Conservation (phyloP, 2,888 invertebrate species). For the Malthinus seriepunctatus region DNA sequence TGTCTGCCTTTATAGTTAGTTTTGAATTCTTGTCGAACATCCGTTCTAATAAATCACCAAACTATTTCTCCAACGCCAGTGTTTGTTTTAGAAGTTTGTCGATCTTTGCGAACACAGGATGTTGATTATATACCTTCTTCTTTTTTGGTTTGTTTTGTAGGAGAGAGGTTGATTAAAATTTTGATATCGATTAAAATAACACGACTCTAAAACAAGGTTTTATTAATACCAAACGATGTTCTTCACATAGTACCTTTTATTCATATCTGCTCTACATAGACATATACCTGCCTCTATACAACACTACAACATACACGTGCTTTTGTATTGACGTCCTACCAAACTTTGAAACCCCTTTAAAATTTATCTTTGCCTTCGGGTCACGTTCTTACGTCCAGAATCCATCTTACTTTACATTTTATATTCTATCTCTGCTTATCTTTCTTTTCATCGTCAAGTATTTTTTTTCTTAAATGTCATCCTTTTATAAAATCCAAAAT, state of each 20-base stretch:
- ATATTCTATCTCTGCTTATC: conserved; percentile 31
- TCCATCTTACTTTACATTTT: conserved; percentile 38
- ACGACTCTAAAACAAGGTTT: conserved; percentile 13
- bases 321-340: conserved; percentile 29
- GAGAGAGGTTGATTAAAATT: neutral
- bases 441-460: conserved; percentile 31
- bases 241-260: conserved; percentile 9
- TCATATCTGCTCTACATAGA: conserved; percentile 40
- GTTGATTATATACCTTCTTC: no score
- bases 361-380: conserved; percentile 40
- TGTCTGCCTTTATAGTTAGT: neutral
- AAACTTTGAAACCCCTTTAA: conserved; percentile 26
- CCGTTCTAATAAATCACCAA: neutral
- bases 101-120: no score
- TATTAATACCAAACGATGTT: conserved; percentile 11
- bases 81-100: neutral
- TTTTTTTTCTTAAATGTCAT: conserved; percentile 25
- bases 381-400: conserved; percentile 41
- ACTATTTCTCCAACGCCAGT: neutral
- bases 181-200: neutral
- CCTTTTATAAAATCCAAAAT: neutral
- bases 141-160: no score
- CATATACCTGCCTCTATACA: conserved; percentile 24
- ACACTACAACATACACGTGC: conserved; percentile 31
- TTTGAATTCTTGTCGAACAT: conserved; percentile 4